A percentile compares a stretch with the other conserved stretches of the same genome.
Evolutionary conservation across 2,888 invertebrate species (phyloP).

Genomic region (Chaetoderma sp.): DNA sequence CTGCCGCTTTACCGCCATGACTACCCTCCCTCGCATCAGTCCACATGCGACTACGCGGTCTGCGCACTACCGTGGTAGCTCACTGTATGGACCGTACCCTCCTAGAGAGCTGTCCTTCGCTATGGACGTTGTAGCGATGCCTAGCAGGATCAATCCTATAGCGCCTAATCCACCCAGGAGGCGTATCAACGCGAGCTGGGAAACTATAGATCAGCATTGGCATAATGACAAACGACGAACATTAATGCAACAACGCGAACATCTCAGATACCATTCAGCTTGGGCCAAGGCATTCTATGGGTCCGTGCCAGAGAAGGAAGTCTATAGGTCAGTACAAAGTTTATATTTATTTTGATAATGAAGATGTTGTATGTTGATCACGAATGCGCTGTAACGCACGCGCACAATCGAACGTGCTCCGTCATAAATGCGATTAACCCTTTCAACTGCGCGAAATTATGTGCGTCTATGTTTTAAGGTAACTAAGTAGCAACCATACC

Average conservation of each 20-base stretch:
- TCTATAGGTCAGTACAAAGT: conserved; percentile 62
- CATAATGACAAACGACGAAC: conserved; percentile 61
- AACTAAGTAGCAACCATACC: too few species aligned
- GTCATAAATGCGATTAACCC: too few species aligned
- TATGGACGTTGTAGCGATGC: conserved; percentile 50
- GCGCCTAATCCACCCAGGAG: conserved; percentile 55
- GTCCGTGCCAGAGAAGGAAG: conserved; percentile 61
- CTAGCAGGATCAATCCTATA: conserved; percentile 57
- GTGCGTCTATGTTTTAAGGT: too few species aligned
- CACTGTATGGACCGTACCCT: conserved; percentile 52
- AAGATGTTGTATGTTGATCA: too few species aligned
- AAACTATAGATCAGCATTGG: conserved; percentile 62
- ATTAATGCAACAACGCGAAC: conserved; percentile 64
- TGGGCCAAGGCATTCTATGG: conserved; percentile 67
- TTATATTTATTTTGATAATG: too few species aligned
- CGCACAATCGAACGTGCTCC: too few species aligned
- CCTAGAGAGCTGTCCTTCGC: conserved; percentile 55
- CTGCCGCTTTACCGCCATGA: too few species aligned
- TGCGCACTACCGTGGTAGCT: conserved; percentile 18
- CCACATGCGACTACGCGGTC: conserved; percentile 45
- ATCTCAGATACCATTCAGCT: conserved; percentile 64
- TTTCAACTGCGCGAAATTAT: too few species aligned
- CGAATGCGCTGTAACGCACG: too few species aligned
- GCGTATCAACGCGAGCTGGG: conserved; percentile 60
- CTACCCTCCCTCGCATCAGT: conserved; percentile 53